Percentiles rank a stretch among this genome's conserved stretches.
Conservation (phyloP, 1,140 invertebrate genomes). For the Oryzaephilus surinamensis region DNA sequence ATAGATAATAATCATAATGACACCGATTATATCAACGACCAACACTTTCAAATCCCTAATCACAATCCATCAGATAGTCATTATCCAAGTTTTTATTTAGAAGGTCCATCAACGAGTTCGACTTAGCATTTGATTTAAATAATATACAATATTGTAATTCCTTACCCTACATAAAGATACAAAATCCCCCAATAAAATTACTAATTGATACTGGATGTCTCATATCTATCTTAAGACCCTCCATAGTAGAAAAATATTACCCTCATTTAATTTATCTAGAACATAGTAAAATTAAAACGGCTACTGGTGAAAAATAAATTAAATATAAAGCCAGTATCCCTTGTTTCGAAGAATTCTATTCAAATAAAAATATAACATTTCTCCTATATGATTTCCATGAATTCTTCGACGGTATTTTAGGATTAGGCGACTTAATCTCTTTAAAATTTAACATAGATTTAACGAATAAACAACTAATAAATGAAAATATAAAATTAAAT, state of each 20-base stretch:
- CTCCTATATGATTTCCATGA: conserved; percentile 18
- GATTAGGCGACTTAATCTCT: conserved; percentile 13
- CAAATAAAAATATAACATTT: conserved; percentile 7
- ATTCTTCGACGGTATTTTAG: conserved; percentile 20
- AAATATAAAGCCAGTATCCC: conserved; percentile 15
- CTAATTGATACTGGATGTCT: conserved; percentile 20
- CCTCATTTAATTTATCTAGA: conserved; percentile 10
- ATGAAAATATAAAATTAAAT: conserved; percentile 9
- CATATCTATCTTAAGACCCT: conserved; percentile 14
- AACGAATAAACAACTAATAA: conserved; percentile 8
- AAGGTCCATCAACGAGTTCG: no score
- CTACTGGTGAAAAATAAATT: conserved; percentile 9
- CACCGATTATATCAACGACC: no score
- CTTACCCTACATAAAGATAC: conserved; percentile 18
- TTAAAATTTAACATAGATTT: conserved; percentile 16
- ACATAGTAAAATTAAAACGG: conserved; percentile 8
- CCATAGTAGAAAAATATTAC: conserved; percentile 15
- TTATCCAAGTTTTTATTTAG: background rate
- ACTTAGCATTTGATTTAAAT: conserved; percentile 6
- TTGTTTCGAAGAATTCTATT: conserved; percentile 12
- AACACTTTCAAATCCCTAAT: no score
- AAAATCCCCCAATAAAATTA: conserved; percentile 14
- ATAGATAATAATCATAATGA: no score
- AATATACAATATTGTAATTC: conserved; percentile 10
- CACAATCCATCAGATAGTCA: no score